phyloP scores from a whole-genome alignment of 2,113 vertebrate species.

The Garra rufa region DNA sequence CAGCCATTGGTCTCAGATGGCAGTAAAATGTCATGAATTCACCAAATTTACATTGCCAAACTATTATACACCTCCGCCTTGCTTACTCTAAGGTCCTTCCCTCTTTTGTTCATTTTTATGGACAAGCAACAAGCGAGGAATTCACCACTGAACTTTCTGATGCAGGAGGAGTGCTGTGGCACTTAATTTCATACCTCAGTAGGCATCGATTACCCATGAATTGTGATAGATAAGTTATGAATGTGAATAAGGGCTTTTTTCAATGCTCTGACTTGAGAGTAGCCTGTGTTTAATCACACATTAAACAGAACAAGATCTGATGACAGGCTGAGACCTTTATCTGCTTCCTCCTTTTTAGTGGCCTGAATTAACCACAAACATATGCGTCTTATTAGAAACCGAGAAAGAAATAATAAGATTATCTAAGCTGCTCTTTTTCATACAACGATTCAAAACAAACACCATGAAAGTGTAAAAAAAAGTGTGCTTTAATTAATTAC shows the following conservation, averaged over 20 bases:
- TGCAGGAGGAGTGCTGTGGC: constrained; percentile 58
- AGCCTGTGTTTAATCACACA: constrained; percentile 67
- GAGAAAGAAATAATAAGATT: background rate
- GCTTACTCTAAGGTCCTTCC: background rate
- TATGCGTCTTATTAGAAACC: background rate
- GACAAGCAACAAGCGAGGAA: constrained; percentile 44
- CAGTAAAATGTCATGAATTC: constrained; percentile 40
- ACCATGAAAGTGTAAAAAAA: background rate
- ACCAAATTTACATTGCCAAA: background rate
- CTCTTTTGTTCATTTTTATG: constrained; percentile 47
- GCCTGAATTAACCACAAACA: background rate
- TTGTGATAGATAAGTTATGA: constrained; percentile 76
- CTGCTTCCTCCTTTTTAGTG: background rate
- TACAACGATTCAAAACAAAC: background rate
- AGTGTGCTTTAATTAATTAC: background rate
- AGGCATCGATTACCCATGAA: constrained; percentile 77
- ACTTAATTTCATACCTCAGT: constrained; percentile 78
- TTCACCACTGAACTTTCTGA: constrained; percentile 66
- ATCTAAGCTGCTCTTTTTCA: background rate
- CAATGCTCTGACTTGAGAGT: constrained; percentile 51
- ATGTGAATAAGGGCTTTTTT: constrained; percentile 69
- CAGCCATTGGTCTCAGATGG: constrained; percentile 26
- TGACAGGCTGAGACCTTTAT: background rate
- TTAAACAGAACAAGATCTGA: constrained; percentile 54
- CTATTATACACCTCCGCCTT: background rate